Evolutionary conservation across 2,888 invertebrate genomes (phyloP), one percentile per base, ranked within the genome.

Genomic region (Hypolimnas misippus): DNA sequence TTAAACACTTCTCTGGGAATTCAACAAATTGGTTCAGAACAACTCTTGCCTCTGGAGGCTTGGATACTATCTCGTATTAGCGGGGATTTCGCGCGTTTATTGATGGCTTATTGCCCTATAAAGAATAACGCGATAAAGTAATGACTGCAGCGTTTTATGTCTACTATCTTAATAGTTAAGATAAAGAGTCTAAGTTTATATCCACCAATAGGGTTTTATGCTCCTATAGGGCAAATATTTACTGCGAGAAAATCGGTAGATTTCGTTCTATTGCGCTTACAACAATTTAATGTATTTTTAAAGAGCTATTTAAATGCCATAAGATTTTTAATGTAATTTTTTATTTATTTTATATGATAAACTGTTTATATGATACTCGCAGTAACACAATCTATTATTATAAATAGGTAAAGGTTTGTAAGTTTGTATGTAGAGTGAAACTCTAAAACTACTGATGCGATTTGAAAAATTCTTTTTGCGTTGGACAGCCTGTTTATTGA

Each of bases 101-200:
- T 42, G 46, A 44, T 44, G 44, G 44, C 44, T 44, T 44, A 44
- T 44, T 44, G 19, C 44, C 54, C 53, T 55, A 61, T 63, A 58
- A 66, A 66, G 52, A 57, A 63, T 61, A 56, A 42, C 19, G 51
- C 44, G 62, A 62, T 65, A 62, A 58, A 62, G 54, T 51, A 62
- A 55, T 51, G 51, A 58, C 38, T 54, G 62, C 35, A 35, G 44
- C 46, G 25, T 49, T 62, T 58, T 46, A 65, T 58, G 44, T 21
- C 25, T 40, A 35, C 54, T 62, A 57, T 64, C 64, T 49, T 53
- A 57, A 57, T 64, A 56, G 52, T 59, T 17, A 42, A 44, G 50
- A 29, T 55, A 49, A 29, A 53, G 60, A 44, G 17, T n/a, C 35
- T 38, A 29, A n/a, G 46, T 46, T 54, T 42, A 42, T 16, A 29